Evolutionary conservation across 2,888 invertebrate genomes (phyloP).

Genomic region (Fragum sueziense): DNA sequence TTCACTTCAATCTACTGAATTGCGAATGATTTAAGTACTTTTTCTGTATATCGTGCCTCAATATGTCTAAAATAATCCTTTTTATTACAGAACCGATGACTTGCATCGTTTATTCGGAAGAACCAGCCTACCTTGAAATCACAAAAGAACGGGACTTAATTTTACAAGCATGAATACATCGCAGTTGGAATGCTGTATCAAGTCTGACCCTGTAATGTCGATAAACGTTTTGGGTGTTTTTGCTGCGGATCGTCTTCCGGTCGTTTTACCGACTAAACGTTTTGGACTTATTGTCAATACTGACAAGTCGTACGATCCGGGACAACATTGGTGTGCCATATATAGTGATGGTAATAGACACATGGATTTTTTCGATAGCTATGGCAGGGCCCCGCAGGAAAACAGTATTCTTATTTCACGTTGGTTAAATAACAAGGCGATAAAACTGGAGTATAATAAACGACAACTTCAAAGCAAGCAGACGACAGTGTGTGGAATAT

Average conservation of each 20-base stretch:
- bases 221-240: constrained; percentile 13
- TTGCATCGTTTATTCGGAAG: constrained; percentile 28
- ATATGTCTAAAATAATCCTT: neutral
- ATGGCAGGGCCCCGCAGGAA: constrained; percentile 16
- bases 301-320: constrained; percentile 4
- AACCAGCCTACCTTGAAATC: constrained; percentile 26
- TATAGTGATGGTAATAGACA: constrained; percentile 12
- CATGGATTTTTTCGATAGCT: constrained; percentile 32
- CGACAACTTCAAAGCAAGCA: constrained; percentile 31
- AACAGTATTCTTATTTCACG: constrained; percentile 13
- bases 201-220: constrained; percentile 18
- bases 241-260: constrained; percentile 27
- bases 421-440: constrained; percentile 17
- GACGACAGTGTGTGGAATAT: constrained; percentile 36
- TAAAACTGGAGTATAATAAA: neutral
- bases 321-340: constrained; percentile 33
- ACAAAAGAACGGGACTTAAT: constrained; percentile 32
- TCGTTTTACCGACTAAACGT: neutral
- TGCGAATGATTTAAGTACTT: neutral
- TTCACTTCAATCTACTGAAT: too few species aligned
- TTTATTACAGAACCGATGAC: constrained; percentile 40
- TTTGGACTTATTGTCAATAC: constrained; percentile 38
- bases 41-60: neutral
- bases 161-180: constrained; percentile 10
- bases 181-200: constrained; percentile 26